Percentiles rank a stretch among this genome's conserved stretches.
Evolutionary conservation across 2,113 vertebrate species (phyloP).

Genomic region (Athene noctua): DNA sequence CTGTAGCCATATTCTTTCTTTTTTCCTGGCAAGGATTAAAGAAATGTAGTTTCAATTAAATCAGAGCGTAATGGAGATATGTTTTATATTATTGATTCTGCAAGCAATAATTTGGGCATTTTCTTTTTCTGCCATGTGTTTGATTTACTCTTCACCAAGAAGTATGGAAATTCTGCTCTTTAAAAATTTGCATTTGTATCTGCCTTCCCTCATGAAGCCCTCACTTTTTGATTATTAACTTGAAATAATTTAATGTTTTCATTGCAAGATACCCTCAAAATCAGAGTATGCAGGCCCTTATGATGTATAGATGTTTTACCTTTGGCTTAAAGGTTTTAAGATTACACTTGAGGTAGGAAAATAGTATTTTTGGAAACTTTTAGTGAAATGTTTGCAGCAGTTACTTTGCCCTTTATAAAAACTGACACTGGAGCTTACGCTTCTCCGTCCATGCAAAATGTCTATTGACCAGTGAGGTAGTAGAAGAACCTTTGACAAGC

Average conservation of each 20-base stretch:
- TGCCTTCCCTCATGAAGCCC: neutral
- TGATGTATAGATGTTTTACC: neutral
- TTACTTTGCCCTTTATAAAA: neutral
- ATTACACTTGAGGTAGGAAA: neutral
- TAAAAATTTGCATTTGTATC: neutral
- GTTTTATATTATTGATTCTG: constrained; percentile 70
- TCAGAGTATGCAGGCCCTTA: neutral
- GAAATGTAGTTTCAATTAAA: constrained; percentile 63
- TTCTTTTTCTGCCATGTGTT: neutral
- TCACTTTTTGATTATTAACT: neutral
- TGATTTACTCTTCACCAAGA: neutral
- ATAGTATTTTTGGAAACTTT: neutral
- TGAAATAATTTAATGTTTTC: neutral
- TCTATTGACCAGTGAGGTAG: neutral
- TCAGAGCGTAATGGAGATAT: constrained; percentile 52
- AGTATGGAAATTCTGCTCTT: neutral
- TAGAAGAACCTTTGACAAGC: neutral
- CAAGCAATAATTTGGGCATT: constrained; percentile 4
- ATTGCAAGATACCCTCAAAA: neutral
- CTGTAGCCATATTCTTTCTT: constrained; percentile 32
- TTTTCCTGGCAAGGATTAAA: constrained; percentile 54
- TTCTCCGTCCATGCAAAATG: neutral
- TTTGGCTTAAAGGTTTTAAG: neutral
- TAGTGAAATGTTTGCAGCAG: neutral
- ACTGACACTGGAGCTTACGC: neutral